A percentile compares a stretch with the other conserved stretches of the same genome.
These are phyloP conservation scores for Vombatus ursinus DNA, from an alignment of 2,113 vertebrate genomes.

Conservation along the genomic window DNA sequence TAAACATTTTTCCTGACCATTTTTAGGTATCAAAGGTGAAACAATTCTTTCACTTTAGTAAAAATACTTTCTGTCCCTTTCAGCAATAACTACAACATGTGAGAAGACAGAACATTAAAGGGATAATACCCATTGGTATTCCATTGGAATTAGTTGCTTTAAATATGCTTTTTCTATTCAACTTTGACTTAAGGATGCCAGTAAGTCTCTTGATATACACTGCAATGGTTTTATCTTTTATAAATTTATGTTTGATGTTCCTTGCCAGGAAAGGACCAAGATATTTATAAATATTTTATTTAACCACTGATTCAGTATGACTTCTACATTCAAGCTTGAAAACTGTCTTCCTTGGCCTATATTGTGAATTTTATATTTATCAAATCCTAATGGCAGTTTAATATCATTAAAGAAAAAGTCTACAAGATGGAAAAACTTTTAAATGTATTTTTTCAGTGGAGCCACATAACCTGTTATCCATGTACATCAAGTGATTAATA, in stretches of 20 bases:
- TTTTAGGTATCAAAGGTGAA: background rate
- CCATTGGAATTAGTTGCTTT: background rate
- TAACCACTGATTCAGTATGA: background rate
- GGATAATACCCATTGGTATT: background rate
- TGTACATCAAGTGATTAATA: background rate
- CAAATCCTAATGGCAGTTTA: background rate
- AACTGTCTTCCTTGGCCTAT: background rate
- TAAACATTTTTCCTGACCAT: background rate
- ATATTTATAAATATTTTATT: no score
- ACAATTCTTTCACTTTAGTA: background rate
- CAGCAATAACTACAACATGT: background rate
- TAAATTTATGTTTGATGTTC: background rate
- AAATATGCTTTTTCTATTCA: background rate
- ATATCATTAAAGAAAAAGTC: background rate
- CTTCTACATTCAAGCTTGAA: background rate
- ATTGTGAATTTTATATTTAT: background rate
- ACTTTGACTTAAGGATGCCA: background rate
- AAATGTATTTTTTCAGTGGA: background rate
- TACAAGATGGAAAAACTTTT: no score
- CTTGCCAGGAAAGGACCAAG: background rate
- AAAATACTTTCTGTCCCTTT: background rate
- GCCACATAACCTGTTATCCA: background rate
- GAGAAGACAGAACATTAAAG: background rate
- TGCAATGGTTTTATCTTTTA: background rate
- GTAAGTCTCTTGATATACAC: background rate